Evolutionary conservation across 23 tunicate species (phyloP).

Genomic region (Phallusia fumigata): DNA sequence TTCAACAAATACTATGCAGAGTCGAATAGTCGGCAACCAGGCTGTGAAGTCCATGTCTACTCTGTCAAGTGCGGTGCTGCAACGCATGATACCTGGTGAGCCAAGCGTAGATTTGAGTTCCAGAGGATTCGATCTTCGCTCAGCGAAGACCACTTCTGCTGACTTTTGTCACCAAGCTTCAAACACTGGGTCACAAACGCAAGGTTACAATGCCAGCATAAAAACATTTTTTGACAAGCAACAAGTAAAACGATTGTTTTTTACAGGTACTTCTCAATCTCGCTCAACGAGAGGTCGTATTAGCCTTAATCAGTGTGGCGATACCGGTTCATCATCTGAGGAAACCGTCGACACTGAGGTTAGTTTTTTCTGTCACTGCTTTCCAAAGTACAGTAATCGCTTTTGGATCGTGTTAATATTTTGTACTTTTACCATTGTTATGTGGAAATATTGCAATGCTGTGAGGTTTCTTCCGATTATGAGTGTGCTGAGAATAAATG

Average conservation of each 20-base stretch:
- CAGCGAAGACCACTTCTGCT: constrained; percentile 29
- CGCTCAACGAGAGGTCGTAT: neutral
- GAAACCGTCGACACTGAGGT: constrained; percentile 45
- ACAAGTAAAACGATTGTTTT: too few relatives aligned
- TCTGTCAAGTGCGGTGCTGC: constrained; percentile 45
- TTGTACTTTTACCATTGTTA: too few relatives aligned
- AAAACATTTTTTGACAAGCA: neutral
- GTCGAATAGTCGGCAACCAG: constrained; percentile 41
- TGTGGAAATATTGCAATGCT: too few relatives aligned
- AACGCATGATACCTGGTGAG: constrained; percentile 64
- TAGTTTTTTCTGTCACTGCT: neutral
- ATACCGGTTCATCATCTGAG: neutral
- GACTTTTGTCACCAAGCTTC: constrained; percentile 20
- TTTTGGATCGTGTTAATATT: too few relatives aligned
- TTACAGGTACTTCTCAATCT: too few relatives aligned
- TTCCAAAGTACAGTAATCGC: too few relatives aligned
- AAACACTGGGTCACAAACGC: too few relatives aligned
- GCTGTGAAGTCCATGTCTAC: constrained; percentile 46
- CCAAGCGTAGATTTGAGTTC: constrained; percentile 45
- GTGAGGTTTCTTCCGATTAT: too few relatives aligned
- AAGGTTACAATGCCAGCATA: too few relatives aligned
- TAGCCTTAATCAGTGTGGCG: neutral
- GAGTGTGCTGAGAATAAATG: too few relatives aligned
- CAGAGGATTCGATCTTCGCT: constrained; percentile 50
- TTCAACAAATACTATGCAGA: constrained; percentile 22